Base-by-base conservation (phyloP, 2,113 vertebrate genomes). In the Nipponia nippon region DNA sequence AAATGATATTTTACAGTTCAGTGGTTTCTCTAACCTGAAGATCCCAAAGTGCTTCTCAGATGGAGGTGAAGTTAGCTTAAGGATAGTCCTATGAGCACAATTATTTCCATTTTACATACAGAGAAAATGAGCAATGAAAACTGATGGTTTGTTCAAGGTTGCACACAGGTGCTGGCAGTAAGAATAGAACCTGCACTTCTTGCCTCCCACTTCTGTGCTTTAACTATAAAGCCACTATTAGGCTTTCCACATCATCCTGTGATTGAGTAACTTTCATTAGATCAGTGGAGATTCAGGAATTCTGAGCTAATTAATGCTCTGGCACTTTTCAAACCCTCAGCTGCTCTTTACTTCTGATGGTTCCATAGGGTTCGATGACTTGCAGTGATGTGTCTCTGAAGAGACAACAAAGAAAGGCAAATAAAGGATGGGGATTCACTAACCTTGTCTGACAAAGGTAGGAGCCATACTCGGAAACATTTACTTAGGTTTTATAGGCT, bases 1-100 rank as follows among this genome's bases (percentile, higher is more conserved):
- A 96, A 96, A 96, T 94, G 4, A 89, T 95, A 95, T 93, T 96
- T 97, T 77, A 91, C 93, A 92, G 94, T 95, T 96, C 88, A 95
- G 47, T 93, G 89, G 47, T 91, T 96, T 94, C 52, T 94, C 84
- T 94, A 95, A 95, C 90, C 91, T 87, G 91, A 75, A 62, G 94
- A 95, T 94, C 91, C 91, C 91, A 52, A 85, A 95, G 86, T 93
- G 89, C 89, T 95, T 82, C 92, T 89, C 72, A 70, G 63, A 91
- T 77, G 79, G 78, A 88, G 79, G 78, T 91, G 88, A 87, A 89
- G 88, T 96, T 91, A 94, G 62, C 83, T 95, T 94, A 91, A 95
- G 89, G 85, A 55, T 67, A 86, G 83, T 94, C 85, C 83, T 96
- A 16, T 91, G 89, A 91, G 80, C 83, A 95, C 83, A 89, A 92